Evolutionary conservation across 2,113 vertebrate genomes (phyloP).

Genomic region (Actenoides hombroni): DNA sequence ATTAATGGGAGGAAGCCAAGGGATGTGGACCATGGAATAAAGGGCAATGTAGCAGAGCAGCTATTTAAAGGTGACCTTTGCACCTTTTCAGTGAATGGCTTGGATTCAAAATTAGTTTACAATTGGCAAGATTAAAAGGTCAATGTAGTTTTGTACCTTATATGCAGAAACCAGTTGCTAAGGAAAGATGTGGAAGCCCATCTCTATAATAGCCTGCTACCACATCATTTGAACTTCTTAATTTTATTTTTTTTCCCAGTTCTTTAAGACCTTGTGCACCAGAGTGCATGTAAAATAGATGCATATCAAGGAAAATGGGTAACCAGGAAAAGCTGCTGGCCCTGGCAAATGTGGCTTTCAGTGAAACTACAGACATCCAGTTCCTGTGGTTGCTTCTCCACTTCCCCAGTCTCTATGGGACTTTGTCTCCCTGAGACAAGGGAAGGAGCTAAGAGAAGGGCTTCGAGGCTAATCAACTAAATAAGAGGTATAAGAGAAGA

Average conservation of each 20-base stretch:
- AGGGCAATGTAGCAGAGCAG: background rate
- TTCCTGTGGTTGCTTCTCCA: background rate
- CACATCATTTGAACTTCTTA: background rate
- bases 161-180: background rate
- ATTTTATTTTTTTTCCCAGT: background rate
- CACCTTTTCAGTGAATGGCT: background rate
- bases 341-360: background rate
- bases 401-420: background rate
- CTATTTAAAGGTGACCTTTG: conserved; percentile 29
- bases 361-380: background rate
- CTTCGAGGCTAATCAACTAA: background rate
- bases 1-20: conserved; percentile 11
- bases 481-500: background rate
- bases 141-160: background rate
- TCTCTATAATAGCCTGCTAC: background rate
- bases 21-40: background rate
- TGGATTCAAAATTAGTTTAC: conserved; percentile 15
- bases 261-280: background rate
- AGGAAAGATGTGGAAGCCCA: background rate
- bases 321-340: background rate
- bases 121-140: conserved; percentile 12
- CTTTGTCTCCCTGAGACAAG: background rate
- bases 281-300: background rate
- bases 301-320: background rate
- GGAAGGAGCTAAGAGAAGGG: background rate